phyloP scores from a whole-genome alignment of 2,888 invertebrate genomes.

The Dryadula phaetusa region DNA sequence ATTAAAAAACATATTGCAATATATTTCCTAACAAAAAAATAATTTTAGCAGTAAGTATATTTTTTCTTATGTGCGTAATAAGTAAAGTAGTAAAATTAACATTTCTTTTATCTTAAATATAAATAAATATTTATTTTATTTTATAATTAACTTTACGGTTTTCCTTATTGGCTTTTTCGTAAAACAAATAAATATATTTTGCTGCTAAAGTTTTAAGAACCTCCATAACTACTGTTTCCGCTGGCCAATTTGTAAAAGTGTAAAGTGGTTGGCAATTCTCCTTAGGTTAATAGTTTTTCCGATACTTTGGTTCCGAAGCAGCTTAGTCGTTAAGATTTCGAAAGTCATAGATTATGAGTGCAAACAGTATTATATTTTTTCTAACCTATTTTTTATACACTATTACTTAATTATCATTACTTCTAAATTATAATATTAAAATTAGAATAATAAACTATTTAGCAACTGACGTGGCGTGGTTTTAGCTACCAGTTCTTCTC shows the following conservation, averaged over 20 bases:
- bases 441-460: not conserved
- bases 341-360: not conserved
- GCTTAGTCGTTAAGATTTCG: constrained; percentile 7
- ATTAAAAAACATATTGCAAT: too few relatives aligned
- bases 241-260: constrained; percentile 28
- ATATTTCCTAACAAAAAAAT: too few relatives aligned
- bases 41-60: too few relatives aligned
- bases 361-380: not conserved
- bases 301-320: constrained; percentile 10
- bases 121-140: too few relatives aligned
- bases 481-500: not conserved
- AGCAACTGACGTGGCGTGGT: not conserved
- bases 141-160: not conserved
- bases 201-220: constrained; percentile 21
- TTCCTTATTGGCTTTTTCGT: not conserved
- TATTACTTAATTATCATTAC: not conserved
- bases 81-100: too few relatives aligned
- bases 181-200: constrained; percentile 22
- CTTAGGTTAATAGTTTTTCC: constrained; percentile 24
- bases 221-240: constrained; percentile 22
- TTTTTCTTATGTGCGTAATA: too few relatives aligned
- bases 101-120: too few relatives aligned
- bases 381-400: not conserved
- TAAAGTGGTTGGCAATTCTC: constrained; percentile 31
- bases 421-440: not conserved